Evolutionary conservation across 2,113 vertebrate species (phyloP).

Genomic region (Cavia porcellus): DNA sequence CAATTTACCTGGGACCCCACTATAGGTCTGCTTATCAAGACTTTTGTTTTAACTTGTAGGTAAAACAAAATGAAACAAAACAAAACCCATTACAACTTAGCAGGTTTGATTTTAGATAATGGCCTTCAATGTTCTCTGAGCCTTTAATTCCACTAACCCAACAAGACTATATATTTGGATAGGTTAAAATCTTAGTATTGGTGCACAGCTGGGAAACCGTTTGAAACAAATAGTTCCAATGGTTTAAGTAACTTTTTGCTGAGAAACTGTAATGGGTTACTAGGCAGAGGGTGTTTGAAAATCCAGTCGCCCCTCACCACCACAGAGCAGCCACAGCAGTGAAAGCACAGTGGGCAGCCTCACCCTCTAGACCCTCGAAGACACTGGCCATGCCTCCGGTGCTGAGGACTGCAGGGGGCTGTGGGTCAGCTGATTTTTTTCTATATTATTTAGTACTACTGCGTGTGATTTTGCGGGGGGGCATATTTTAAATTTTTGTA

Average conservation of each 20-base stretch:
- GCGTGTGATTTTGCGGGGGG: not conserved
- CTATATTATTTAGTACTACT: constrained; percentile 83
- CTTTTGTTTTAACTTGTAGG: not conserved
- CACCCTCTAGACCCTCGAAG: not conserved
- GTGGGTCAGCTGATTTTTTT: constrained; percentile 72
- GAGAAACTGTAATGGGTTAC: constrained; percentile 28
- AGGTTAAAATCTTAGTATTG: constrained; percentile 22
- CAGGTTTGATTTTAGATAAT: constrained; percentile 52
- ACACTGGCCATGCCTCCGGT: constrained; percentile 27
- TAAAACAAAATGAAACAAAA: not conserved
- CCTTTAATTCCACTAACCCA: constrained; percentile 25
- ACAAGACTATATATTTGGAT: not conserved
- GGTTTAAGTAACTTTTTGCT: constrained; percentile 44
- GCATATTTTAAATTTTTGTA: constrained; percentile 84
- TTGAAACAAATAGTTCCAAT: not conserved
- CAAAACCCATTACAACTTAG: not conserved
- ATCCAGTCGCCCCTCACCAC: not conserved
- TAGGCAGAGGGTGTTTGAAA: constrained; percentile 53
- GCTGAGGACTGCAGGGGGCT: constrained; percentile 66
- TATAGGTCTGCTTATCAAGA: not conserved
- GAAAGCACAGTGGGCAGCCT: not conserved
- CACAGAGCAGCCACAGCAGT: constrained; percentile 27
- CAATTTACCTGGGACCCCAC: not conserved
- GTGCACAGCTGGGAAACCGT: constrained; percentile 16
- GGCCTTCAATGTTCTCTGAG: not conserved